Percentiles rank a stretch among this genome's conserved stretches.
Conservation (phyloP, 2,113 vertebrate genomes). For the Amblyopsis rosae region DNA sequence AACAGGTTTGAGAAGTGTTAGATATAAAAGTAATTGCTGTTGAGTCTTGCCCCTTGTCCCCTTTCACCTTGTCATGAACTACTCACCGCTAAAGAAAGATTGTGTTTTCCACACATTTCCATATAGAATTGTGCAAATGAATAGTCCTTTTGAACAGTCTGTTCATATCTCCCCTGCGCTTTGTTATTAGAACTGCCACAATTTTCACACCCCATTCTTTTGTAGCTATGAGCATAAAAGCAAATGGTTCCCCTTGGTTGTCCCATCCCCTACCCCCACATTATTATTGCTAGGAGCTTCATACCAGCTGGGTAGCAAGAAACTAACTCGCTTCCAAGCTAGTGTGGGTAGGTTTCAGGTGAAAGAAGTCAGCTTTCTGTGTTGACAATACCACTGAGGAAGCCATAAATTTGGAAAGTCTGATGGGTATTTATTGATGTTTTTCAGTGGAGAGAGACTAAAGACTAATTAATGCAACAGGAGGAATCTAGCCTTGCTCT, state of each 20-base stretch:
- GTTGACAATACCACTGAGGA: slow-evolving; percentile 78
- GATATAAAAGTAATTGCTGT: slow-evolving; percentile 39
- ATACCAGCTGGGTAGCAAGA: slow-evolving; percentile 74
- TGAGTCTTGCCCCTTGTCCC: slow-evolving; percentile 55
- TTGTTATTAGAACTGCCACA: slow-evolving; percentile 5
- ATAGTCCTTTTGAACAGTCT: slow-evolving; percentile 8
- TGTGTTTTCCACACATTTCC: slow-evolving; percentile 17
- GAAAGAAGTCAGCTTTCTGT: slow-evolving; percentile 71
- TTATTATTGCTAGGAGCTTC: slow-evolving; percentile 71
- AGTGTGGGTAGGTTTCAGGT: slow-evolving; percentile 70
- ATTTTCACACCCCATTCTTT: slow-evolving; percentile 19
- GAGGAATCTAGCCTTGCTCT: slow-evolving; percentile 22
- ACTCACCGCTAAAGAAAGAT: slow-evolving; percentile 19
- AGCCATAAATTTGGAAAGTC: slow-evolving; percentile 80
- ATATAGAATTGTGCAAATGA: slow-evolving; percentile 4
- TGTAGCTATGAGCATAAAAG: slow-evolving; percentile 14
- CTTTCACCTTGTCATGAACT: slow-evolving; percentile 50
- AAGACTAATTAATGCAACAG: slow-evolving; percentile 37
- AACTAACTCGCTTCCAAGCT: slow-evolving; percentile 78
- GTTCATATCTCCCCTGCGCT: slow-evolving; percentile 9
- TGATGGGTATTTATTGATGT: slow-evolving; percentile 74
- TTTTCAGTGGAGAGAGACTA: slow-evolving; percentile 53
- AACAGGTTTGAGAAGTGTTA: slow-evolving; percentile 31
- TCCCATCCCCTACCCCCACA: slow-evolving; percentile 46
- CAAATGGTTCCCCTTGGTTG: slow-evolving; percentile 10